Percentiles rank a stretch among this genome's conserved stretches.
Conservation (phyloP, 1,140 invertebrate genomes). For the Laupala kohalensis region DNA sequence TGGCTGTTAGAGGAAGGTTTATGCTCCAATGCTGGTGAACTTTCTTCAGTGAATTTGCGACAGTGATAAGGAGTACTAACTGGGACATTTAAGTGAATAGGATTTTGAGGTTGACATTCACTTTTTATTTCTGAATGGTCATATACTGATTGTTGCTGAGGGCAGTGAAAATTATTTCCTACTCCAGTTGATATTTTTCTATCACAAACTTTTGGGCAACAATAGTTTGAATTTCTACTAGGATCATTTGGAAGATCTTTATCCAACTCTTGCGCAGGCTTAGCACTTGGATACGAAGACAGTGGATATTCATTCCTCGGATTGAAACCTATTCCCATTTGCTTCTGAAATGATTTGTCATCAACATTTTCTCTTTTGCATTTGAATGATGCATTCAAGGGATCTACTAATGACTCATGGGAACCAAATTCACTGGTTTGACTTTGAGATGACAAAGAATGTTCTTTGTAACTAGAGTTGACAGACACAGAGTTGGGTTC, state of each 20-base stretch:
- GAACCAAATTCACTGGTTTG: background rate
- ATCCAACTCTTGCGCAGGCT: background rate
- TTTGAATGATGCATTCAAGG: background rate
- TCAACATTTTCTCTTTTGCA: conserved; percentile 7
- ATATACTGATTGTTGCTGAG: background rate
- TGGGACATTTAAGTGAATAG: background rate
- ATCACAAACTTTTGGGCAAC: background rate
- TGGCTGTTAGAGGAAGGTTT: background rate
- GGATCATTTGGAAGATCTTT: background rate
- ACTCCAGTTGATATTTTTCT: background rate
- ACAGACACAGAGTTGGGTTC: background rate
- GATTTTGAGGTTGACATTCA: background rate
- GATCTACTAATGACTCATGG: background rate
- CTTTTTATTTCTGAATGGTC: background rate
- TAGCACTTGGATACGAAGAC: background rate
- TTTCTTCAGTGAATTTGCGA: background rate
- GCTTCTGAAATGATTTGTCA: conserved; percentile 36
- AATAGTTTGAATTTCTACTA: background rate
- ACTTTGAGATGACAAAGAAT: background rate
- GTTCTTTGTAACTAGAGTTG: background rate
- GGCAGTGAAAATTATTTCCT: background rate
- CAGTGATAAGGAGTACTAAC: background rate
- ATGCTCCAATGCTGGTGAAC: background rate
- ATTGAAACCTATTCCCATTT: conserved; percentile 29
- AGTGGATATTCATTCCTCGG: background rate